Conservation (phyloP, 2,888 invertebrate species). For the Machimus atricapillus region DNA sequence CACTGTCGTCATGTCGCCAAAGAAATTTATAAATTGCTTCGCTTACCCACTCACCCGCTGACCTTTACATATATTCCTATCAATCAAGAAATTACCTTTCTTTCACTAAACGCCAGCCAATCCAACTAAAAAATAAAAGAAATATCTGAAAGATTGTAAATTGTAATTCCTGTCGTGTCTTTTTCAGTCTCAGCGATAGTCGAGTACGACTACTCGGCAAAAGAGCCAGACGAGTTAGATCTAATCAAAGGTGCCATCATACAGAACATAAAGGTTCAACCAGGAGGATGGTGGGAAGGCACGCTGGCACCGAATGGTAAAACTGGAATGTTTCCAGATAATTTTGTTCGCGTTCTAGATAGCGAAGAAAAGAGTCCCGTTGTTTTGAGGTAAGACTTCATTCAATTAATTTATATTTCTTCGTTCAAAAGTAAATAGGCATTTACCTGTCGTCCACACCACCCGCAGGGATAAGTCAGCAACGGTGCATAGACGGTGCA, state of each 20-base stretch:
- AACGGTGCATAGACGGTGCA: slow-evolving; percentile 71
- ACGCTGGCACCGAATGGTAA: slow-evolving; percentile 73
- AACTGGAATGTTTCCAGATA: slow-evolving; percentile 91
- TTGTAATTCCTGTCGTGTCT: background rate
- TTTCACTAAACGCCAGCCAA: background rate
- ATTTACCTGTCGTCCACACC: background rate
- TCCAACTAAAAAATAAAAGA: background rate
- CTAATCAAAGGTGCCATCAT: slow-evolving; percentile 84
- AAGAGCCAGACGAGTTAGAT: slow-evolving; percentile 84
- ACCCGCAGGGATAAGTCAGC: slow-evolving; percentile 59
- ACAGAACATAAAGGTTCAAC: slow-evolving; percentile 76
- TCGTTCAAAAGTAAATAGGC: background rate
- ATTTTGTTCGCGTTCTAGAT: slow-evolving; percentile 79
- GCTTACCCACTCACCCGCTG: background rate
- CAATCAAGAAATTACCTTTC: background rate
- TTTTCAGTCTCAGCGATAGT: slow-evolving; percentile 79
- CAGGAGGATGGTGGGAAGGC: slow-evolving; percentile 94
- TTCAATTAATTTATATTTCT: background rate
- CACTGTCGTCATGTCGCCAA: background rate
- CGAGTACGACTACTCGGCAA: slow-evolving; percentile 85
- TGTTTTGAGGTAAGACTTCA: slow-evolving; percentile 60
- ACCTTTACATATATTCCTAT: background rate
- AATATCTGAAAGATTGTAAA: background rate
- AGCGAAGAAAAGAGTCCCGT: slow-evolving; percentile 56
- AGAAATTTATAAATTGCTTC: background rate